phyloP scores from a whole-genome alignment of 2,888 invertebrate genomes.

The Tipula helvola region DNA sequence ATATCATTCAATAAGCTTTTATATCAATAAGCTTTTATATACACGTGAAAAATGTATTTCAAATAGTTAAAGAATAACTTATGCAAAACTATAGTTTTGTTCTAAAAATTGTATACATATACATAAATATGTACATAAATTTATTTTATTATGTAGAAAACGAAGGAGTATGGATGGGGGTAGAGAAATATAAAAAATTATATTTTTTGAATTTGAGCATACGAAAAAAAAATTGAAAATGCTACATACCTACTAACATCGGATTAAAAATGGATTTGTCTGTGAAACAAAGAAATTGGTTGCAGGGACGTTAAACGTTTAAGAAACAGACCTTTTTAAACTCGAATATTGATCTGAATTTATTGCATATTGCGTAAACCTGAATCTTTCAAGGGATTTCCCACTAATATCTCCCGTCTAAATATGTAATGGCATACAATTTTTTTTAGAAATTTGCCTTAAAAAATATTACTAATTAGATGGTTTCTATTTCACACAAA shows the following conservation, averaged over 20 bases:
- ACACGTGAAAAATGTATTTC: neutral
- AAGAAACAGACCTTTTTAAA: neutral
- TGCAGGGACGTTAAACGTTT: neutral
- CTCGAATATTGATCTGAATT: neutral
- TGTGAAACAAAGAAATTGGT: neutral
- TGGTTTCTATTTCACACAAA: neutral
- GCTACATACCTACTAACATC: neutral
- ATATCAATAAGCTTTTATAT: neutral
- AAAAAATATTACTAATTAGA: too few species aligned
- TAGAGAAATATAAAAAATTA: neutral
- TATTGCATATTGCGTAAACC: too few species aligned
- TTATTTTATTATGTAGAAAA: neutral
- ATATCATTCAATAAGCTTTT: neutral
- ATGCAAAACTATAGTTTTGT: neutral
- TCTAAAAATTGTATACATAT: neutral
- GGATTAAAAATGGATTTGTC: neutral
- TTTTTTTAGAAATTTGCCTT: too few species aligned
- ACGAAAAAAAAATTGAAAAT: neutral
- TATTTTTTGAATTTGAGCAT: neutral
- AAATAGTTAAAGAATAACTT: neutral
- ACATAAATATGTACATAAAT: neutral
- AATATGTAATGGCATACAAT: too few species aligned
- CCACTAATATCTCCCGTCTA: too few species aligned
- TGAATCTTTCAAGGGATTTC: too few species aligned
- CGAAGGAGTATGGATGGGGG: neutral